phyloP scores from a whole-genome alignment of 2,888 invertebrate species.

The Brenthis hecate region DNA sequence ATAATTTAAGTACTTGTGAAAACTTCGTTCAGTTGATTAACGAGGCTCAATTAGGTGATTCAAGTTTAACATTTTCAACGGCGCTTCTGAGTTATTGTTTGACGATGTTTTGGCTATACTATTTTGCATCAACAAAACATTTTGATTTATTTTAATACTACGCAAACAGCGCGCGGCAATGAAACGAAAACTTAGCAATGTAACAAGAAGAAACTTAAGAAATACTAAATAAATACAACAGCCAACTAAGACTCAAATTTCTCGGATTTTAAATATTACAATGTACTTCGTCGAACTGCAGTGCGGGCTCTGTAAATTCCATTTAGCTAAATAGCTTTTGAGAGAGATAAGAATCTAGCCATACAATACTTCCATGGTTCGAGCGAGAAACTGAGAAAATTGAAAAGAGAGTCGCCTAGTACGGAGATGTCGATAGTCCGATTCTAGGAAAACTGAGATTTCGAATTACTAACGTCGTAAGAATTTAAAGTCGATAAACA shows the following conservation, averaged over 20 bases:
- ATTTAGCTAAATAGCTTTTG: constrained; percentile 82
- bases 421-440: constrained; percentile 73
- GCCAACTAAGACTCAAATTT: constrained; percentile 75
- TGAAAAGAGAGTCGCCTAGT: constrained; percentile 80
- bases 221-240: constrained; percentile 73
- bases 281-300: constrained; percentile 81
- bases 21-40: constrained; percentile 78
- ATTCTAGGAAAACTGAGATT: constrained; percentile 76
- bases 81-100: constrained; percentile 66
- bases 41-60: constrained; percentile 74
- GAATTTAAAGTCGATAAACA: constrained; percentile 73
- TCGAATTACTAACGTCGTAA: constrained; percentile 73
- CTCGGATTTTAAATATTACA: constrained; percentile 80
- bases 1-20: constrained; percentile 78
- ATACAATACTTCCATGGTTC: constrained; percentile 78
- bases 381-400: constrained; percentile 80
- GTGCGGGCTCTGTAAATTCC: constrained; percentile 82
- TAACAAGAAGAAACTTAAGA: constrained; percentile 46
- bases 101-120: constrained; percentile 44
- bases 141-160: constrained; percentile 10
- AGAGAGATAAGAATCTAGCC: constrained; percentile 80
- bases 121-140: background rate
- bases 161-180: background rate
- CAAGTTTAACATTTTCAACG: constrained; percentile 70
- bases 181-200: constrained; percentile 5